Base-by-base conservation (phyloP, 2,888 invertebrate species). In the Chloromyia formosa region DNA sequence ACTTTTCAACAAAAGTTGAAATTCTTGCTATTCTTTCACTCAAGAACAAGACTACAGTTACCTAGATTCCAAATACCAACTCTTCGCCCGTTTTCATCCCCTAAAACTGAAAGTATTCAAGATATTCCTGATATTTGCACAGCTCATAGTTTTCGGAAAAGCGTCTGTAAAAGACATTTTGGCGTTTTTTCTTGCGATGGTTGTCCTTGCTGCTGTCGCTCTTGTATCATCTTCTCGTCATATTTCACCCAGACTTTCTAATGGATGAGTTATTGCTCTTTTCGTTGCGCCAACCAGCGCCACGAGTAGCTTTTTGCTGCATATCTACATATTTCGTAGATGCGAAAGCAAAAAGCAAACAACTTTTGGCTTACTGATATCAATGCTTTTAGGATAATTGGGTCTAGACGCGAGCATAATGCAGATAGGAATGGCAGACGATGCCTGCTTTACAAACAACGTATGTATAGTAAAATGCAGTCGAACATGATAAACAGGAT, bases 311-410 rank as follows among this genome's bases (percentile, higher is more conserved):
- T n/a, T n/a, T 23, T 27, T 22, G 27, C 27, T 5, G 49, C 49
- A 49, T 7, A 61, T 61, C 61, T 35, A 35, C 49, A 49, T 49
- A 5, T 49, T 27, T 16, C 12, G 61, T 27, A 61, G 23, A 14
- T 61, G 1, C 35, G n/a, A 27, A 18, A 12, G 23, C 27, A 61
- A 61, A 61, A 61, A 61, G 61, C 22, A 23, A 69, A 69, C 16
- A 54, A 35, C 68, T 54, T 35, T 16, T 42, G 54, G 56, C 54
- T 53, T 69, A 54, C 69, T 49, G 66, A 27, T 54, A 69, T 69
- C 56, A 27, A 69, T 69, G 53, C 69, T 54, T 69, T 69, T 69
- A 69, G 54, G 18, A 54, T 69, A 69, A 69, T 69, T 54, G 69
- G 54, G 53, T 68, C 68, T 68, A 69, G 35, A 18, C 35, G 35